Base-by-base conservation (phyloP, 2,113 vertebrate genomes). In the Penelope pileata region DNA sequence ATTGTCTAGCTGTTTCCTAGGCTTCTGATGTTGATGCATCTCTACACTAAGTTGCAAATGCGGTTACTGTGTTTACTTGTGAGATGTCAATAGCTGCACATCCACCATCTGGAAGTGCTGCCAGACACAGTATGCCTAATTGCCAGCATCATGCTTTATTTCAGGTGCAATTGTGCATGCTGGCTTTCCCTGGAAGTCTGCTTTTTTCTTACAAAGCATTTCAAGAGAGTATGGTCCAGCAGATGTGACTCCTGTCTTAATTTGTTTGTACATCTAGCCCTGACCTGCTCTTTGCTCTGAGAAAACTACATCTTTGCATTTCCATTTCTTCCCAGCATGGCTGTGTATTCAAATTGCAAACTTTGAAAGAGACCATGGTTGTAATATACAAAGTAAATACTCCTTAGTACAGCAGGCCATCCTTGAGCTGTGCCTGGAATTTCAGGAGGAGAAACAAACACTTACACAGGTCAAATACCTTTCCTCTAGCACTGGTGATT, bases 341-440 rank as follows among this genome's bases (percentile, higher is more conserved):
- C 54, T 43, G 5, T 59, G 54, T 80, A 38, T 74, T 86, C 90
- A 36, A 74, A 47, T 83, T 70, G 85, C 54, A 94, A 91, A 56
- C 42, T 36, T 51, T 81, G 26, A 86, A 79, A 58, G 67, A 88
- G 74, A 83, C 40, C 6, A 10, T 45, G 27, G 23, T 66, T 2
- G 0, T 67, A 26, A 83, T 78, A 53, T 12, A 69, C 76, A 66
- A 82, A 81, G 56, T 36, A 83, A 92, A 88, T 64, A 67, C 5
- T 63, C 19, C 22, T 13, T 88, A 6, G 2, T 59, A 51, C 15
- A 70, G 26, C 10, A 15, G 32, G 15, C 12, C 6, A 70, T 75
- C 66, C 77, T 93, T 87, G 66, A 92, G 45, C 47, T 91, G 73
- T 79, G 22, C 62, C 62, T 95, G 91, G 86, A 86, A 91, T 79